Percentiles rank a stretch among this genome's conserved stretches.
Evolutionary conservation across 1,140 invertebrate species (phyloP).

Genomic region (Diorhabda carinulata): DNA sequence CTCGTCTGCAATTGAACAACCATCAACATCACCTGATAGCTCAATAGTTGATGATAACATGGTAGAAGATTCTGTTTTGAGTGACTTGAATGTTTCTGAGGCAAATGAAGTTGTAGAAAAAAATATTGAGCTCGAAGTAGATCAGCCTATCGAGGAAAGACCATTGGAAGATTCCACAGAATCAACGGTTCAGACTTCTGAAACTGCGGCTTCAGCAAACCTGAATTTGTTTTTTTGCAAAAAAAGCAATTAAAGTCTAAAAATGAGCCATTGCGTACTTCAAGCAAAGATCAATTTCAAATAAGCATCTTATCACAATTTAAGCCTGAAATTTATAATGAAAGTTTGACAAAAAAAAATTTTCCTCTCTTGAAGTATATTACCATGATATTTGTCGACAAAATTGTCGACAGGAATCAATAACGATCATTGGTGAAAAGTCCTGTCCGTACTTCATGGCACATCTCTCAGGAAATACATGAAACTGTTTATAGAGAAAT

Average conservation of each 20-base stretch:
- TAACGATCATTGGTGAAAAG: no score
- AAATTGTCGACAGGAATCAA: no score
- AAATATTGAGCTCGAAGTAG: conserved; percentile 30
- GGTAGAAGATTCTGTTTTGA: conserved; percentile 26
- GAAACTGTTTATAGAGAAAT: no score
- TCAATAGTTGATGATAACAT: conserved; percentile 30
- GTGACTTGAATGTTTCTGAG: conserved; percentile 27
- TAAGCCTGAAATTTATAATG: no score
- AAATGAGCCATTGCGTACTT: conserved; percentile 11
- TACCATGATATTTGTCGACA: no score
- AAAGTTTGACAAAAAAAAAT: no score
- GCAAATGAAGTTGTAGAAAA: conserved; percentile 27
- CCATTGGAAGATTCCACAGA: conserved; percentile 23
- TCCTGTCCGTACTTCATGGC: no score
- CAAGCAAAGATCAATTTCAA: no score
- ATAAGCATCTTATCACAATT: no score
- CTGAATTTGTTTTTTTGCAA: conserved; percentile 30
- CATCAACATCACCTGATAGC: conserved; percentile 26
- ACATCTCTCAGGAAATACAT: no score
- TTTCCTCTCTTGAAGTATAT: no score
- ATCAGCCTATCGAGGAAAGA: conserved; percentile 28
- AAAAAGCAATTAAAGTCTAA: conserved; percentile 20
- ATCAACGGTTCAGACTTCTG: conserved; percentile 29
- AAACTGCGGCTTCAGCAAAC: conserved; percentile 26
- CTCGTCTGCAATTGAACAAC: neutral